These are phyloP conservation scores for Enteromius treurensis DNA, from an alignment of 2,797 vertebrate genomes.

Conservation along the genomic window DNA sequence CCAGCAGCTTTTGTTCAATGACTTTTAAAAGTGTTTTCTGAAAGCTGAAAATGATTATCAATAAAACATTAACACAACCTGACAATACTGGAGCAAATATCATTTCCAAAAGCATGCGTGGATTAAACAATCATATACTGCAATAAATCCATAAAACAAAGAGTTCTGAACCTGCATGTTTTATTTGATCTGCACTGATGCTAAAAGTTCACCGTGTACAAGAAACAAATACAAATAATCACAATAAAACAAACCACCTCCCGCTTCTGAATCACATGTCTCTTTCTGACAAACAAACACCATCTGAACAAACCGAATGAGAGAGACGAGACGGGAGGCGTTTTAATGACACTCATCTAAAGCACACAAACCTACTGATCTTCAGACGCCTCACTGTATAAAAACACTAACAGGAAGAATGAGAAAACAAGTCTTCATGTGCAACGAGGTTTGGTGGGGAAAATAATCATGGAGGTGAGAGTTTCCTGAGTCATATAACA, in stretches of 20 bases:
- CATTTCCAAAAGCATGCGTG: too few species aligned
- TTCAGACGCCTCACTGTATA: neutral
- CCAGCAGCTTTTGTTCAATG: neutral
- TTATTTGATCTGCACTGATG: conserved; percentile 80
- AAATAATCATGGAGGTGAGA: neutral
- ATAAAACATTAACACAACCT: neutral
- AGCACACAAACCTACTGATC: neutral
- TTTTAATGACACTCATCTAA: neutral
- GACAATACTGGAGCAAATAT: neutral
- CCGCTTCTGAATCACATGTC: neutral
- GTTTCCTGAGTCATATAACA: conserved; percentile 26
- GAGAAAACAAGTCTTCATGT: too few species aligned
- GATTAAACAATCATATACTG: neutral
- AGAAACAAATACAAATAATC: conserved; percentile 83
- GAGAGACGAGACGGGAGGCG: neutral
- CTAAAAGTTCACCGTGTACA: conserved; percentile 86
- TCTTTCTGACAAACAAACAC: conserved; percentile 5
- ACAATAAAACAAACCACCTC: conserved; percentile 71
- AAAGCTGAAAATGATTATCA: neutral
- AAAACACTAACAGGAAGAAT: neutral
- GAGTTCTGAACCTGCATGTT: conserved; percentile 4
- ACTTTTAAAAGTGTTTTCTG: neutral
- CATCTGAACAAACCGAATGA: neutral
- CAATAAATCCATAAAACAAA: neutral
- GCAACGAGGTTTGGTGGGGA: neutral